A percentile compares a stretch with the other conserved stretches of the same genome.
These are phyloP conservation scores for Diachasmimorpha longicaudata DNA, from an alignment of 1,140 invertebrate genomes.

Conservation along the genomic window DNA sequence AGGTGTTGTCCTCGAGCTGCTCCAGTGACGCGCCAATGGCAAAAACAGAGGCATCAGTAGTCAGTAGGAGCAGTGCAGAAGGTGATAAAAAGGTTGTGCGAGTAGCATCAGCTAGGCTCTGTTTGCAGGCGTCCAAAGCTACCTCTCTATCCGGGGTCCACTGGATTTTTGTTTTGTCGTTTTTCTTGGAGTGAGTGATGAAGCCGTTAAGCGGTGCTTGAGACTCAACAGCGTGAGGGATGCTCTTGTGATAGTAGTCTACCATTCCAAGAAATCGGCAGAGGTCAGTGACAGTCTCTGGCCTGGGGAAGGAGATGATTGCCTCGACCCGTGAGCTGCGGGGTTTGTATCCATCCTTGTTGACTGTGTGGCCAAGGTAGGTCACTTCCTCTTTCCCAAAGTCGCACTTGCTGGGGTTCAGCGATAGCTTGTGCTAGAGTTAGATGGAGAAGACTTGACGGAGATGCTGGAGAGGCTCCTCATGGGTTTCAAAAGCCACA, in stretches of 20 bases:
- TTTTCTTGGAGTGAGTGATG: neutral
- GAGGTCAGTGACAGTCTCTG: constrained; percentile 26
- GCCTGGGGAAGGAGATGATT: neutral
- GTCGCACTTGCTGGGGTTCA: neutral
- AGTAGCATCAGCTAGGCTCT: neutral
- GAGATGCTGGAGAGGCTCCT: constrained; percentile 27
- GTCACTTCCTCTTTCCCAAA: neutral
- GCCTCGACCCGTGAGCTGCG: constrained; percentile 25
- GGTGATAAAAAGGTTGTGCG: neutral
- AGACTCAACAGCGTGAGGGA: constrained; percentile 37
- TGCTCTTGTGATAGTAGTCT: constrained; percentile 49
- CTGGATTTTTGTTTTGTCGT: neutral
- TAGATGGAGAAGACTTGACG: neutral
- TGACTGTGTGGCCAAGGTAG: neutral
- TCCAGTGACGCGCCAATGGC: no score
- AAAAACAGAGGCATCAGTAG: no score
- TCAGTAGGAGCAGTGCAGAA: neutral
- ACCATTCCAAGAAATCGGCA: constrained; percentile 55
- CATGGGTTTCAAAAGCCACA: constrained; percentile 13
- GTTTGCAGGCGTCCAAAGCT: neutral
- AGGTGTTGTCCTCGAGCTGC: no score
- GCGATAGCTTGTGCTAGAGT: neutral
- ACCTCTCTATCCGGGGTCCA: neutral
- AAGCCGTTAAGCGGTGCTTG: constrained; percentile 35
- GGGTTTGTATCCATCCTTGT: constrained; percentile 37